These are phyloP conservation scores for Rhorus exstirpatorius DNA, from an alignment of 2,888 invertebrate species.

Conservation along the genomic window DNA sequence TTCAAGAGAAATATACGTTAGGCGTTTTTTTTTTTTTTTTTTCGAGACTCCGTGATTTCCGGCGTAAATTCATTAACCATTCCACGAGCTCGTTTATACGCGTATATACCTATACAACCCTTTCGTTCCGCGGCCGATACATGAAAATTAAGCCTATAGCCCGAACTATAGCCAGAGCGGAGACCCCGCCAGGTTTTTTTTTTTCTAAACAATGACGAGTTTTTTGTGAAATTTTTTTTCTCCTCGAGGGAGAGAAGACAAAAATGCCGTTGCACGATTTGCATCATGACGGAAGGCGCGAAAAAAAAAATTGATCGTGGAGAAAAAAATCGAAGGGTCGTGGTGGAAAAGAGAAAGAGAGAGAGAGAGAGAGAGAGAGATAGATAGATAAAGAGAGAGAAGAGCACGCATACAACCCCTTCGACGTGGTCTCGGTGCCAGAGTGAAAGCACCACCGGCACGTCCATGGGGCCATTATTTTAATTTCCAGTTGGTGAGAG, in stretches of 20 bases:
- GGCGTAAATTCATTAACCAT: constrained; percentile 78
- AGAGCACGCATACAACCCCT: constrained; percentile 54
- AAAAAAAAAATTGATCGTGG: constrained; percentile 72
- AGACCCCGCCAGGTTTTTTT: constrained; percentile 40
- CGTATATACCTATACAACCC: constrained; percentile 38
- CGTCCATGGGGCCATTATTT: constrained; percentile 81
- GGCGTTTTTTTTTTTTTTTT: constrained; percentile 43
- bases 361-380: constrained; percentile 28
- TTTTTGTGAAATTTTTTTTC: constrained; percentile 65
- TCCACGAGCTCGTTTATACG: constrained; percentile 58
- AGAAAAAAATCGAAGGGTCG: constrained; percentile 71
- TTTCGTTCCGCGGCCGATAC: constrained; percentile 37
- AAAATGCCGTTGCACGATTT: constrained; percentile 81
- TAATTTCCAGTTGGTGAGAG: constrained; percentile 77
- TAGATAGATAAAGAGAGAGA: constrained; percentile 45
- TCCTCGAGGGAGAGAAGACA: constrained; percentile 72
- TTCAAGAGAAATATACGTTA: constrained; percentile 57
- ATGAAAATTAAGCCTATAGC: constrained; percentile 26
- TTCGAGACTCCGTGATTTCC: constrained; percentile 55
- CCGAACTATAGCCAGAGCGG: constrained; percentile 11
- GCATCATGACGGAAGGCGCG: constrained; percentile 72
- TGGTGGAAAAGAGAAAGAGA: constrained; percentile 45
- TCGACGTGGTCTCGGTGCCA: constrained; percentile 18
- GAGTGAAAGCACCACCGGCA: constrained; percentile 49
- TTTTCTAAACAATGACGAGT: constrained; percentile 69